Evolutionary conservation across 2,113 vertebrate genomes (phyloP).

Genomic region (Alectura lathami): DNA sequence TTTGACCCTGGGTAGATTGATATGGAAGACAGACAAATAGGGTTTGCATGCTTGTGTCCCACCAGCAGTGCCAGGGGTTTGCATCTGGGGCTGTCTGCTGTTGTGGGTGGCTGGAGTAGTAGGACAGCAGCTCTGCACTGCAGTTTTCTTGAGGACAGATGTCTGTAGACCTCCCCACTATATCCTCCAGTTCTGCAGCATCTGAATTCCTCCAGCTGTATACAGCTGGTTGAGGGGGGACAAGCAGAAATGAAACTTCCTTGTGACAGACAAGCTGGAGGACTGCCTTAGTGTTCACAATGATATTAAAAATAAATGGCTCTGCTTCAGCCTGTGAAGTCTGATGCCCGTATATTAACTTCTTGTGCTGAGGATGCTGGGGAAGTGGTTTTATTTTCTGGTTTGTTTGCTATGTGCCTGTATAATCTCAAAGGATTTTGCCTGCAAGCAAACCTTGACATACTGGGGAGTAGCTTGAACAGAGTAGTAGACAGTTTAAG

Average conservation of each 20-base stretch:
- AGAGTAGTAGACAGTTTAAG: background rate
- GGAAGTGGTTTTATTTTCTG: background rate
- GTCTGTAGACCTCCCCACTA: background rate
- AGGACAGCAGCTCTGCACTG: background rate
- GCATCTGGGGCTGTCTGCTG: background rate
- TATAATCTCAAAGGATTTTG: background rate
- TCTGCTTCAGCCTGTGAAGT: background rate
- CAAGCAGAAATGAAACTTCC: background rate
- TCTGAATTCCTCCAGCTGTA: background rate
- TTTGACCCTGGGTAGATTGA: rapidly evolving
- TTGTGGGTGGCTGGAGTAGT: background rate
- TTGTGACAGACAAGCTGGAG: background rate
- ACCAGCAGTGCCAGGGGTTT: background rate
- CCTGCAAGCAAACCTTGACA: background rate
- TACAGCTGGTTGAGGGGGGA: background rate
- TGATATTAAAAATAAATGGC: slow-evolving; percentile 12
- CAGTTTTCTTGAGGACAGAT: background rate
- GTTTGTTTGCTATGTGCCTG: background rate
- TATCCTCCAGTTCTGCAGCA: rapidly evolving
- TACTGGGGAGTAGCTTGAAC: background rate
- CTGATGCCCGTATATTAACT: background rate
- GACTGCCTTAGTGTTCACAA: background rate
- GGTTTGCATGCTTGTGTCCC: background rate
- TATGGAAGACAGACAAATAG: background rate
- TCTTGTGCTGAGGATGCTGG: background rate